Evolutionary conservation across 2,888 invertebrate genomes (phyloP).

Genomic region (Rhabditoides inermis): DNA sequence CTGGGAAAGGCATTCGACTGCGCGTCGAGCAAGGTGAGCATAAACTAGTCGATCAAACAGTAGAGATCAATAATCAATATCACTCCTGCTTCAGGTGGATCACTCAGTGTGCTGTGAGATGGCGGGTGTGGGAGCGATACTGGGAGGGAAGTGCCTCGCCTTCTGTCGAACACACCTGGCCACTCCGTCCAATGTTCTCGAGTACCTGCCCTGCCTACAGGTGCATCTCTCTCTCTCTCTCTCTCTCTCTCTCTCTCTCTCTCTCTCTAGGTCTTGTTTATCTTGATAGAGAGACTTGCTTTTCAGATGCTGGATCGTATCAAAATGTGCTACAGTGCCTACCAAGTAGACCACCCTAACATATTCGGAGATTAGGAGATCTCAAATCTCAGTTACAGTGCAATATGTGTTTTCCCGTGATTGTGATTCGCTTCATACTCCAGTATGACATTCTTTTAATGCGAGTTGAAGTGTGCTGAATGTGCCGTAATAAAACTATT

Average conservation of each 20-base stretch:
- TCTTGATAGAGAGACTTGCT: not conserved
- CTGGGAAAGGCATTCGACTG: conserved; percentile 47
- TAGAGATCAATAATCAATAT: not conserved
- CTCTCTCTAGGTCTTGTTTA: not conserved
- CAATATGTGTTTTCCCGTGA: no score
- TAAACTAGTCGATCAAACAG: not conserved
- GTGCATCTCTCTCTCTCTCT: not conserved
- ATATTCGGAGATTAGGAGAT: conserved; percentile 49
- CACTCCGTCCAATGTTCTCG: conserved; percentile 45
- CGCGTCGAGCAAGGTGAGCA: conserved; percentile 34
- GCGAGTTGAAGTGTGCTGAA: no score
- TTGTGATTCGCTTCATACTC: no score
- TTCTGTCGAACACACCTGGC: conserved; percentile 44
- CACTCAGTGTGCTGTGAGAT: conserved; percentile 37
- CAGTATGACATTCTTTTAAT: no score
- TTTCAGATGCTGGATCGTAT: conserved; percentile 25
- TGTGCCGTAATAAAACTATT: no score
- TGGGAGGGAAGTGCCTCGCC: conserved; percentile 45
- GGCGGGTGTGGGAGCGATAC: conserved; percentile 30
- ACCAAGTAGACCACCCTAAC: conserved; percentile 38
- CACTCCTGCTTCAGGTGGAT: conserved; percentile 17
- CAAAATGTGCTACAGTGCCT: conserved; percentile 28
- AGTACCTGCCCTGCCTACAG: conserved; percentile 22
- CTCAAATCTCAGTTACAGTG: no score
- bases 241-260: conserved; percentile 1